Evolutionary conservation across 2,113 vertebrate genomes (phyloP).

Genomic region (Nesogale talazaci): DNA sequence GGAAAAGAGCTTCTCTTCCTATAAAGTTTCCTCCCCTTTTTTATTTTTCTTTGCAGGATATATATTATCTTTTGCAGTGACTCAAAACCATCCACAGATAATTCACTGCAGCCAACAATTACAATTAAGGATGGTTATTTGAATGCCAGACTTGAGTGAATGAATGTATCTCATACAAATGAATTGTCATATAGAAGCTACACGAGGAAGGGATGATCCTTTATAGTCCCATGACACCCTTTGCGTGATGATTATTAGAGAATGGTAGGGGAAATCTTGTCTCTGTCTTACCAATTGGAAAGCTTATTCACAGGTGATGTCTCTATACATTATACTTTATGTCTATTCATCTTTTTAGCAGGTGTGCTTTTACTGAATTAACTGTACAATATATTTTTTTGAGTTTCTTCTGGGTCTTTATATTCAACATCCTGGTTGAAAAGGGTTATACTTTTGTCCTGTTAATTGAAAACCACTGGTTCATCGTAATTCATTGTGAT

Average conservation of each 20-base stretch:
- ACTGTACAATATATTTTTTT: neutral
- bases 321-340: neutral
- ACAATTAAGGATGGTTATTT: constrained; percentile 77
- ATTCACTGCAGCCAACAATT: constrained; percentile 81
- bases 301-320: neutral
- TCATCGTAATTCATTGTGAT: neutral
- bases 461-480: neutral
- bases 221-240: neutral
- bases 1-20: constrained; percentile 88
- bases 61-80: constrained; percentile 86
- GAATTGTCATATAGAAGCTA: constrained; percentile 57
- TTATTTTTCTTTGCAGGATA: constrained; percentile 65
- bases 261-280: constrained; percentile 30
- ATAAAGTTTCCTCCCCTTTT: constrained; percentile 80
- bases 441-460: neutral
- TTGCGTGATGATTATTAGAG: constrained; percentile 21
- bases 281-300: constrained; percentile 23
- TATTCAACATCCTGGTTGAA: neutral
- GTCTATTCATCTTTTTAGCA: neutral
- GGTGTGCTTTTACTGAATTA: constrained; percentile 23
- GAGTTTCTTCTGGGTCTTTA: neutral
- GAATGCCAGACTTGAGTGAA: constrained; percentile 71
- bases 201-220: constrained; percentile 45
- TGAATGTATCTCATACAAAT: constrained; percentile 78
- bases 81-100: constrained; percentile 85